Percentiles rank a stretch among this genome's conserved stretches.
Conservation (phyloP, 2,888 invertebrate genomes). For the Parnassius mnemosyne region DNA sequence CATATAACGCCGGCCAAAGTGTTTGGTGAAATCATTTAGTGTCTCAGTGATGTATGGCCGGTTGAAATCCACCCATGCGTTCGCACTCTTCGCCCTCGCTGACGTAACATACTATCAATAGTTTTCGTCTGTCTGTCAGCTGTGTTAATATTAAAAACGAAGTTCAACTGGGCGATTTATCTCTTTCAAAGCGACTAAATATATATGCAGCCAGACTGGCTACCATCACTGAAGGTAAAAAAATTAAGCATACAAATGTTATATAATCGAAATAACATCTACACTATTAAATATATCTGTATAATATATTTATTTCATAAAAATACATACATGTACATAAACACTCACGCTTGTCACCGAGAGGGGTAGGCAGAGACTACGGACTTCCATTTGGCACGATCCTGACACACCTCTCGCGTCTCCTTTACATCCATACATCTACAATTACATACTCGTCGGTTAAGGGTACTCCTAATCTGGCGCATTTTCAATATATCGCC, state of each 20-base stretch:
- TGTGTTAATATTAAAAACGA: conserved; percentile 18
- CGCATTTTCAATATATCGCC: too few relatives aligned
- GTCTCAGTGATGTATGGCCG: conserved; percentile 11
- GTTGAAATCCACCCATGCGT: conserved; percentile 1
- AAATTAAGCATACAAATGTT: neutral
- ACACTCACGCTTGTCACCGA: too few relatives aligned
- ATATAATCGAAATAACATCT: too few relatives aligned
- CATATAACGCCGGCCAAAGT: conserved; percentile 6
- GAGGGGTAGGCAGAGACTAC: too few relatives aligned
- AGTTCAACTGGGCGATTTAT: conserved; percentile 12
- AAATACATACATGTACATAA: too few relatives aligned
- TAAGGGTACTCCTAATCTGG: too few relatives aligned
- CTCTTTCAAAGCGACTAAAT: conserved; percentile 7
- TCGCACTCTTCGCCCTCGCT: conserved; percentile 3
- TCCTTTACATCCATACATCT: too few relatives aligned
- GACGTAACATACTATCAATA: conserved; percentile 12
- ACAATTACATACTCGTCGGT: too few relatives aligned
- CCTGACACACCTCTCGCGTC: too few relatives aligned
- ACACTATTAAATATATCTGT: too few relatives aligned
- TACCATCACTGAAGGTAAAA: conserved; percentile 4
- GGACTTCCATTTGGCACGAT: too few relatives aligned
- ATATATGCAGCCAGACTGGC: conserved; percentile 12
- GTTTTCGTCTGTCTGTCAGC: conserved; percentile 6
- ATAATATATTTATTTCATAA: too few relatives aligned
- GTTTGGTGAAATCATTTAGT: conserved; percentile 18